These are phyloP conservation scores for Lethenteron reissneri DNA, from an alignment of 2,113 vertebrate genomes.

Conservation along the genomic window DNA sequence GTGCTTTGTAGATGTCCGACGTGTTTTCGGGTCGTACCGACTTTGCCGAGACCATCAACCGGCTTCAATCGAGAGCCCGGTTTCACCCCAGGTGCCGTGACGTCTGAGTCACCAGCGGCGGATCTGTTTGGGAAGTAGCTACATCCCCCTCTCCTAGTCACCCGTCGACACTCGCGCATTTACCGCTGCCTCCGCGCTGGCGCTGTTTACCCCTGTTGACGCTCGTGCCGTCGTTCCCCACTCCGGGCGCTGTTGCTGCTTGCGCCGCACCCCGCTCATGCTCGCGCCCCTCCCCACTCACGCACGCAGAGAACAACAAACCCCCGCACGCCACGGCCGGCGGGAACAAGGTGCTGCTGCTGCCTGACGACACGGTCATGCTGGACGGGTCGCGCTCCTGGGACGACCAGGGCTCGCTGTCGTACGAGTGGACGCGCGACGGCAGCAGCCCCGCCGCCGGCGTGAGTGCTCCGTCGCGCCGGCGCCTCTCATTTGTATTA, in stretches of 20 bases:
- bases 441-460: conserved; percentile 75
- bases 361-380: conserved; percentile 44
- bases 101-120: no score
- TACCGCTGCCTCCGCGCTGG: conserved; percentile 9
- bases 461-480: conserved; percentile 26
- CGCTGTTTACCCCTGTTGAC: conserved; percentile 8
- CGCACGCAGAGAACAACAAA: conserved; percentile 49
- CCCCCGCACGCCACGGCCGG: conserved; percentile 45
- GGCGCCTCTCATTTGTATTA: no score
- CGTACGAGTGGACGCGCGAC: conserved; percentile 62
- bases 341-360: conserved; percentile 37
- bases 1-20: no score
- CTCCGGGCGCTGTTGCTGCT: not conserved
- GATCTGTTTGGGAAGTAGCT: no score
- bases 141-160: no score
- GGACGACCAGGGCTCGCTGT: conserved; percentile 65
- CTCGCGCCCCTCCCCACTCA: no score
- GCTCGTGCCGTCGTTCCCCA: not conserved
- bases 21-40: no score
- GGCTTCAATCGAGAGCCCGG: no score
- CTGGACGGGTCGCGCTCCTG: conserved; percentile 66
- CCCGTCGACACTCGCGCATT: not conserved
- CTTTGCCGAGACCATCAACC: no score
- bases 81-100: no score
- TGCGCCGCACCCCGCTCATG: not conserved